A percentile compares a stretch with the other conserved stretches of the same genome.
These are phyloP conservation scores for Lepidurus arcticus DNA, from an alignment of 1,140 invertebrate species.

Conservation along the genomic window DNA sequence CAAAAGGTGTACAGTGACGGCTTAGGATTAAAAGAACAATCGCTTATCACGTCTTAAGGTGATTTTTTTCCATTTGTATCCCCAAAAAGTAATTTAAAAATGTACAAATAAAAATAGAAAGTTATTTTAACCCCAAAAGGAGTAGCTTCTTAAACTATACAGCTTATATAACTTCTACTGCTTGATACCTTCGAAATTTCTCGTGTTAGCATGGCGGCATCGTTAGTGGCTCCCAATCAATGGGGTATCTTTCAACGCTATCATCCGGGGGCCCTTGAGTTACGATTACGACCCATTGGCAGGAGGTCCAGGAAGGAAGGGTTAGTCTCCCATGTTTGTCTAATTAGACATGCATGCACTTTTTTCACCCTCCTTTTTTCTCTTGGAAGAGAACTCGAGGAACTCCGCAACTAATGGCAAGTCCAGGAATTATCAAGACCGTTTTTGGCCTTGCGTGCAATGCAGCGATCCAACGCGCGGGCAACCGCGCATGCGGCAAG, in stretches of 20 bases:
- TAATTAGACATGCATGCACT: conserved; percentile 11
- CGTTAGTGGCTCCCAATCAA: not conserved
- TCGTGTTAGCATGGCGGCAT: not conserved
- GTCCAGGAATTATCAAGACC: too few species aligned
- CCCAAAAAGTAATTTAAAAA: not conserved
- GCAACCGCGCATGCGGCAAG: too few species aligned
- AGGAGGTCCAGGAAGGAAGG: conserved; percentile 1
- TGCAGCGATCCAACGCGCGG: too few species aligned
- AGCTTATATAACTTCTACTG: too few species aligned
- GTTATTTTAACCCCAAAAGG: too few species aligned
- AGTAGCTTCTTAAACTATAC: too few species aligned
- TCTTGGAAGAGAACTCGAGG: not conserved
- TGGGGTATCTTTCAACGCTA: conserved; percentile 6
- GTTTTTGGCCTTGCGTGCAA: too few species aligned
- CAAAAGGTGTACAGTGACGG: not conserved
- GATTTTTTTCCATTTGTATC: not conserved
- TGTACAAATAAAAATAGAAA: conserved; percentile 7
- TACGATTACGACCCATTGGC: conserved; percentile 12
- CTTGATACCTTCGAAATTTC: not conserved
- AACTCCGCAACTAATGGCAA: too few species aligned
- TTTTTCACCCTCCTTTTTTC: not conserved
- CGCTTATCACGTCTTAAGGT: not conserved
- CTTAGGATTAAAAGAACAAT: not conserved
- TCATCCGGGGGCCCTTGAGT: not conserved
- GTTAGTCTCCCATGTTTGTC: conserved; percentile 3